phyloP scores from a whole-genome alignment of 2,797 vertebrate genomes.

The Holocentrus rufus region DNA sequence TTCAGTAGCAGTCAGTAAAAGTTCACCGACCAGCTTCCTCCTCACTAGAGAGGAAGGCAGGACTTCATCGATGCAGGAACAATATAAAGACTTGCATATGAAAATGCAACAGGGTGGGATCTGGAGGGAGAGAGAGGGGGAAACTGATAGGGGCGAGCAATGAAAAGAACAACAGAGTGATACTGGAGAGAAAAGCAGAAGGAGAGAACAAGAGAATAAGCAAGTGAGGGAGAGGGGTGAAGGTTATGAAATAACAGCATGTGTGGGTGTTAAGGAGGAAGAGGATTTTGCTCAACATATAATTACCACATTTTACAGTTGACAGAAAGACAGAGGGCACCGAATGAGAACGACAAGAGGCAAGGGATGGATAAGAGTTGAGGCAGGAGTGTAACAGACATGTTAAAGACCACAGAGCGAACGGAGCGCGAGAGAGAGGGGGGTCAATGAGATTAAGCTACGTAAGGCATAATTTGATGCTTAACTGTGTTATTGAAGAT shows the following conservation, averaged over 20 bases:
- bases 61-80: not conserved
- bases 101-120: conserved; percentile 1
- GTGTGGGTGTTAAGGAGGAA: conserved; percentile 73
- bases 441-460: conserved; percentile 24
- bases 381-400: conserved; percentile 24
- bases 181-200: conserved; percentile 18
- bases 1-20: not conserved
- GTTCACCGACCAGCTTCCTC: too few relatives aligned
- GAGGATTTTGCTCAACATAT: conserved; percentile 71
- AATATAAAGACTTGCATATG: conserved; percentile 3
- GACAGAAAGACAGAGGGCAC: conserved; percentile 53
- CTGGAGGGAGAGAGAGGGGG: conserved; percentile 13
- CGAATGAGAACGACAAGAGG: conserved; percentile 50
- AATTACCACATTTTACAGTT: conserved; percentile 76
- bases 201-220: conserved; percentile 32
- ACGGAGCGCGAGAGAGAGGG: not conserved
- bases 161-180: conserved; percentile 8
- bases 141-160: not conserved
- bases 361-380: conserved; percentile 36
- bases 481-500: conserved; percentile 52
- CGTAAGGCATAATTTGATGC: conserved; percentile 42
- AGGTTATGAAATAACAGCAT: conserved; percentile 71
- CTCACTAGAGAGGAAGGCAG: too few relatives aligned
- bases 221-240: conserved; percentile 24
- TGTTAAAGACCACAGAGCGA: conserved; percentile 21